Evolutionary conservation across 2,797 vertebrate species (phyloP).

Genomic region (Psittacula echo): DNA sequence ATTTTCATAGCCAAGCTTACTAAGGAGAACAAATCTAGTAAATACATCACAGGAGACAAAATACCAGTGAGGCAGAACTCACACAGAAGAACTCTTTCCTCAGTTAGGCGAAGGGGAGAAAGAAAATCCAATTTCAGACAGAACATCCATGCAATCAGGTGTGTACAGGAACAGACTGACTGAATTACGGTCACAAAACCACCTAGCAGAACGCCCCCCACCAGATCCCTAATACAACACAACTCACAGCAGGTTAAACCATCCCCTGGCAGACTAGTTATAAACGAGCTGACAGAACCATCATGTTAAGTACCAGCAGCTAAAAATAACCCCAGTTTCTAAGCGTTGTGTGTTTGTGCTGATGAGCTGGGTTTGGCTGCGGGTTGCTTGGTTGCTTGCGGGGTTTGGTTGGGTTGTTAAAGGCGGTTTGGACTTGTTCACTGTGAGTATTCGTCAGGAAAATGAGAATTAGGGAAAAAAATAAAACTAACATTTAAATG

Average conservation of each 20-base stretch:
- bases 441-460: not conserved
- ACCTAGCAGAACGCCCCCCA: not conserved
- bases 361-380: not conserved
- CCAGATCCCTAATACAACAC: not conserved
- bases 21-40: not conserved
- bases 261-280: not conserved
- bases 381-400: not conserved
- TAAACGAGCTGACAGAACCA: not conserved
- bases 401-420: not conserved
- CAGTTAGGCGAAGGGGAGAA: not conserved
- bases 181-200: not conserved
- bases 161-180: not conserved
- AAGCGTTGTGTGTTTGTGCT: not conserved
- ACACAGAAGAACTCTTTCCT: not conserved
- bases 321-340: not conserved
- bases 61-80: not conserved
- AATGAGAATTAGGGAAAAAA: not conserved
- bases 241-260: not conserved
- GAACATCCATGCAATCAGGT: not conserved
- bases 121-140: not conserved
- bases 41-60: not conserved
- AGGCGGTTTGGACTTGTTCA: not conserved
- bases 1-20: not conserved
- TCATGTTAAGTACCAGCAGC: not conserved
- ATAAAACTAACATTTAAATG: not conserved